Evolutionary conservation across 2,797 vertebrate species (phyloP).

Genomic region (Tokudaia muenninki): DNA sequence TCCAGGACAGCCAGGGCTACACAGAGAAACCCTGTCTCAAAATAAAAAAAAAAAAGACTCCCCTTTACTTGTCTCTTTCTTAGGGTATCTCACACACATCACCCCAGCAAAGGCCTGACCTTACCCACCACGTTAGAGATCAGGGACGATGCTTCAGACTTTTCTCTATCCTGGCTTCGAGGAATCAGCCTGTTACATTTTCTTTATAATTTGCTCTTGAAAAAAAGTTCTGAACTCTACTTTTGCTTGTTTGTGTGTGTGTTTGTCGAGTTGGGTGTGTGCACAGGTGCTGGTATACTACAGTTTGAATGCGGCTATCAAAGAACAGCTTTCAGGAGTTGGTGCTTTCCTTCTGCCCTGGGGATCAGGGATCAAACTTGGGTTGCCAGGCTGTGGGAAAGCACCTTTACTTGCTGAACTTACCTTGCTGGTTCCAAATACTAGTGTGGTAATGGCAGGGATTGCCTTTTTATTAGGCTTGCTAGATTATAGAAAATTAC

Average conservation of each 20-base stretch:
- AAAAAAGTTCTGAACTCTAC: background rate
- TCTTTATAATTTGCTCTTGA: background rate
- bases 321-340: background rate
- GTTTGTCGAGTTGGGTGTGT: background rate
- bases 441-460: background rate
- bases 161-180: background rate
- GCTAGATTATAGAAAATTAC: slow-evolving; percentile 46
- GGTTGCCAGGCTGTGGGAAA: background rate
- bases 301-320: background rate
- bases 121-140: background rate
- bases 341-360: background rate
- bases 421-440: background rate
- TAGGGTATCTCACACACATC: background rate
- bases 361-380: background rate
- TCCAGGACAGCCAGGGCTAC: too few species aligned
- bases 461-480: slow-evolving; percentile 41
- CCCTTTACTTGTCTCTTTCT: slow-evolving; percentile 73
- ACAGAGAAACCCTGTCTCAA: too few species aligned
- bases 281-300: too few species aligned
- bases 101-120: background rate
- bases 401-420: background rate
- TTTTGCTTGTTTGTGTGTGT: background rate
- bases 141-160: background rate
- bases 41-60: background rate
- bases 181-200: background rate